These are phyloP conservation scores for Porites rus DNA, from an alignment of 92 coral and sea anemone genomes.

Conservation along the genomic window DNA sequence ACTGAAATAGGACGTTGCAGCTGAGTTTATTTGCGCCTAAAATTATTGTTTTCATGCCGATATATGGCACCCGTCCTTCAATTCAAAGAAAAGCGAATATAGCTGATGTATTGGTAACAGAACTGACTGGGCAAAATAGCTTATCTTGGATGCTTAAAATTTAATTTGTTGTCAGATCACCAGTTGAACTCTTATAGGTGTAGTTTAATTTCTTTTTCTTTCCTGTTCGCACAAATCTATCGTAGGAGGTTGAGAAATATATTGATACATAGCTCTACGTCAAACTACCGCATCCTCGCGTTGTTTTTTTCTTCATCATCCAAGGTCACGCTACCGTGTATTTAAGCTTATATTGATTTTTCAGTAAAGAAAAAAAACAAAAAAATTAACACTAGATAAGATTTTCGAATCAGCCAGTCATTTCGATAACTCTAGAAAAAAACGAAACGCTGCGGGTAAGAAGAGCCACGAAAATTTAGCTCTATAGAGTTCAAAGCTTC, in stretches of 20 bases:
- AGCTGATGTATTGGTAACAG: not conserved
- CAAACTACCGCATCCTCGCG: too few relatives aligned
- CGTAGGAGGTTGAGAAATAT: too few relatives aligned
- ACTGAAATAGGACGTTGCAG: too few relatives aligned
- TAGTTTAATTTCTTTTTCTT: too few relatives aligned
- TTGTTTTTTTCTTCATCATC: not conserved
- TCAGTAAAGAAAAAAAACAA: conserved; percentile 11
- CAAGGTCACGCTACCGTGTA: not conserved
- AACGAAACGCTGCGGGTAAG: not conserved
- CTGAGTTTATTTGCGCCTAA: not conserved
- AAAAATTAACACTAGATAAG: conserved; percentile 1
- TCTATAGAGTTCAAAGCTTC: not conserved
- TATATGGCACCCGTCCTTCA: not conserved
- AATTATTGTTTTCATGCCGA: not conserved
- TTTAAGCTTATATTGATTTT: not conserved
- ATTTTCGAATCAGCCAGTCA: not conserved
- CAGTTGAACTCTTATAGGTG: too few relatives aligned
- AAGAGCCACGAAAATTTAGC: not conserved
- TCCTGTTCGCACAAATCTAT: too few relatives aligned
- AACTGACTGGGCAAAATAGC: too few relatives aligned
- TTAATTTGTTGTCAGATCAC: too few relatives aligned
- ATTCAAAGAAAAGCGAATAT: not conserved
- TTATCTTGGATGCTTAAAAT: too few relatives aligned
- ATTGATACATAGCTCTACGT: too few relatives aligned
- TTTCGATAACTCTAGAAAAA: conserved; percentile 3